Conservation (phyloP, 2,113 vertebrate species). For the Regulus satrapa region DNA sequence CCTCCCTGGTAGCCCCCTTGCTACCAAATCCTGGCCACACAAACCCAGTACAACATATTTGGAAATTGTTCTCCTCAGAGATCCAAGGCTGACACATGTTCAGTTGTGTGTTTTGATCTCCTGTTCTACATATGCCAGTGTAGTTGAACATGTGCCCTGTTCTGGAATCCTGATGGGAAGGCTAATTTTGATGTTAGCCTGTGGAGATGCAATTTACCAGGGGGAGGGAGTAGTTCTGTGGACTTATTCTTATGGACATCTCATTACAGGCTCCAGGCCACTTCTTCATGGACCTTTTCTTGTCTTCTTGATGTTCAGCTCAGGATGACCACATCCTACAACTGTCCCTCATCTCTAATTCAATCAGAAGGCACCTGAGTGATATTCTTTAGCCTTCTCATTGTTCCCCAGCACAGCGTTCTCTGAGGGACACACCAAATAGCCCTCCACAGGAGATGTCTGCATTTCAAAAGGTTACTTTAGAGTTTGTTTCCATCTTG, state of each 20-base stretch:
- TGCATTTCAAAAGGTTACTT: not conserved
- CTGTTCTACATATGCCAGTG: not conserved
- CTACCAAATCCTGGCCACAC: not conserved
- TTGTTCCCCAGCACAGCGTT: not conserved
- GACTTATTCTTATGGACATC: not conserved
- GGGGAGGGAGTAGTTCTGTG: not conserved
- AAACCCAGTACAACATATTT: not conserved
- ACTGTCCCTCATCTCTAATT: not conserved
- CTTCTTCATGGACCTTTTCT: not conserved
- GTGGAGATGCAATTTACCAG: not conserved
- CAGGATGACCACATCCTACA: too few species aligned
- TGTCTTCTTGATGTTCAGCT: not conserved
- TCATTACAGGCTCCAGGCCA: not conserved
- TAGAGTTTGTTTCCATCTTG: not conserved
- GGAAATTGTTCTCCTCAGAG: not conserved
- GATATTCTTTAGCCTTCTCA: not conserved
- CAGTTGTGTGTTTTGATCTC: not conserved
- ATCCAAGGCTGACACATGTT: not conserved
- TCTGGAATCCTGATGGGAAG: not conserved
- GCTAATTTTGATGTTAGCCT: not conserved
- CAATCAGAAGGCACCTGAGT: not conserved
- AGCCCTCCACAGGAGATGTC: not conserved
- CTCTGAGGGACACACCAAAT: not conserved
- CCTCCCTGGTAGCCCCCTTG: accelerated
- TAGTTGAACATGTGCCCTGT: accelerated